Evolutionary conservation across 1,140 invertebrate genomes (phyloP).

Genomic region (Portunus trituberculatus): DNA sequence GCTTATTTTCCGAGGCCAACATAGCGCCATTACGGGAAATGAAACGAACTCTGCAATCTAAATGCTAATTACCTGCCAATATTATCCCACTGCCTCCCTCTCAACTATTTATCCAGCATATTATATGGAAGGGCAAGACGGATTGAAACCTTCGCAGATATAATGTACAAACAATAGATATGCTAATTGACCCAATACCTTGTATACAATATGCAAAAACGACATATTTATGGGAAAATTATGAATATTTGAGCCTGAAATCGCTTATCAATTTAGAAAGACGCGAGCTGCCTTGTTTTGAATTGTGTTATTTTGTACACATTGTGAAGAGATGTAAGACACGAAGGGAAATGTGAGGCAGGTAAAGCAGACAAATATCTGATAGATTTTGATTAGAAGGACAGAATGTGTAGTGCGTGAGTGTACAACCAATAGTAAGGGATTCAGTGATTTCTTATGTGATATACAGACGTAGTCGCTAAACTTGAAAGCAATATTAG

Average conservation of each 20-base stretch:
- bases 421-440: background rate
- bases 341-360: background rate
- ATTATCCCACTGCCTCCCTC: slow-evolving; percentile 49
- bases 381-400: background rate
- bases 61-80: slow-evolving; percentile 70
- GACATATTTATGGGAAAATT: slow-evolving; percentile 53
- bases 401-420: background rate
- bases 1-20: slow-evolving; percentile 49
- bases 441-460: background rate
- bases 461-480: background rate
- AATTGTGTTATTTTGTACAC: slow-evolving; percentile 56
- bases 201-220: slow-evolving; percentile 65
- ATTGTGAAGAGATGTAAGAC: background rate
- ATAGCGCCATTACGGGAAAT: slow-evolving; percentile 55
- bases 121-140: slow-evolving; percentile 42
- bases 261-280: slow-evolving; percentile 57
- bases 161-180: slow-evolving; percentile 56
- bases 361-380: background rate
- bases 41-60: slow-evolving; percentile 65
- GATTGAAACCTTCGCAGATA: background rate
- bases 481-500: background rate
- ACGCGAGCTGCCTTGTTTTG: slow-evolving; percentile 57
- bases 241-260: slow-evolving; percentile 68
- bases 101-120: slow-evolving; percentile 45
- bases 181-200: slow-evolving; percentile 71